A percentile compares a stretch with the other conserved stretches of the same genome.
These are phyloP conservation scores for Drosophila meridionalis DNA, from an alignment of 2,888 invertebrate species.

Conservation along the genomic window DNA sequence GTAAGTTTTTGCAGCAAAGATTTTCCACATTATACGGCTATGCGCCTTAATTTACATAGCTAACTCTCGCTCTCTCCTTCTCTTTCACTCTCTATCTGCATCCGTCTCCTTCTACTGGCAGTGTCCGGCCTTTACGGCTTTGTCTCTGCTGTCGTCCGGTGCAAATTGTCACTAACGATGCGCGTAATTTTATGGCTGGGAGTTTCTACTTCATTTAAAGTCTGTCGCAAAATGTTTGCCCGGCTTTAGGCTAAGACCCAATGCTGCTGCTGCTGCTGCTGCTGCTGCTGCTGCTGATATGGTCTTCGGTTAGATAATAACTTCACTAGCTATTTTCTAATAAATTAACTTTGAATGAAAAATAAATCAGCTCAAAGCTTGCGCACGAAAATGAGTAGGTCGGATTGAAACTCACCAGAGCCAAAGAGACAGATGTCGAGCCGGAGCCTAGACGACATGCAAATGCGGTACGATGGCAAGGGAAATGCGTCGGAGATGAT, in stretches of 20 bases:
- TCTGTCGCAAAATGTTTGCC: conserved; percentile 56
- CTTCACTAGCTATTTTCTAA: conserved; percentile 77
- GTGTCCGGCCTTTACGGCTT: conserved; percentile 49
- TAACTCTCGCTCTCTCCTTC: conserved; percentile 11
- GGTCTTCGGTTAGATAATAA: conserved; percentile 73
- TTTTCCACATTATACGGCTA: conserved; percentile 56
- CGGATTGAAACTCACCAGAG: conserved; percentile 1
- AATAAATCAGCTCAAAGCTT: conserved; percentile 71
- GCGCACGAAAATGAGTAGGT: conserved; percentile 33
- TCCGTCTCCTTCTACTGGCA: conserved; percentile 8
- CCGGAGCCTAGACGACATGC: conserved; percentile 14
- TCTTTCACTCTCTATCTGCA: neutral
- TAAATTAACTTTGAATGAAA: conserved; percentile 79
- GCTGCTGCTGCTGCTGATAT: conserved; percentile 48
- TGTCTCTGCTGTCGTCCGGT: conserved; percentile 61
- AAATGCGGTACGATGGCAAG: conserved; percentile 27
- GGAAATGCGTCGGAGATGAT: neutral
- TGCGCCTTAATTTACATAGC: conserved; percentile 70
- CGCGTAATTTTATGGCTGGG: conserved; percentile 82
- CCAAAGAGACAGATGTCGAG: neutral
- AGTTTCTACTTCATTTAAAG: conserved; percentile 80
- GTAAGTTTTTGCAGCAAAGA: conserved; percentile 63
- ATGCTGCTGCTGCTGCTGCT: conserved; percentile 25
- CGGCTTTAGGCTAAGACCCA: conserved; percentile 66
- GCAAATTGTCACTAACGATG: conserved; percentile 82